Evolutionary conservation across 2,888 invertebrate species (phyloP), one percentile per base, ranked within the genome.

Genomic region (Dryomyza anilis): DNA sequence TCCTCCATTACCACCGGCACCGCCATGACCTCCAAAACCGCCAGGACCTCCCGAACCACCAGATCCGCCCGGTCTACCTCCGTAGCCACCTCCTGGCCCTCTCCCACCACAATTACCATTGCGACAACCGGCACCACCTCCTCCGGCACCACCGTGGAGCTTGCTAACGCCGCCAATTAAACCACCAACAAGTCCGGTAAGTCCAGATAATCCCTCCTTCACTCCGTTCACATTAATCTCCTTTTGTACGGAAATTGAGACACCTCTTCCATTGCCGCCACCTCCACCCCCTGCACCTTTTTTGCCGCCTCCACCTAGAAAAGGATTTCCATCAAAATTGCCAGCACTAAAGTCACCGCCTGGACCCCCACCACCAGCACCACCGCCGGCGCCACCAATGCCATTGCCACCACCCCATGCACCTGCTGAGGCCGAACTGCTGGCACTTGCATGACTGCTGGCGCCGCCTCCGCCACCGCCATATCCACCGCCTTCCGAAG

Each of bases 341-440:
- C 57, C 62, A 3, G 23, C 63, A 36, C 57, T 59, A 19, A 48
- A 53, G 10, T 21, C 50, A 29, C 19, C 46, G 5, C 30, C 57
- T 10, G 48, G 52, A 16, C 14, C 60, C 23, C 30, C 59, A 1
- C 64, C 57, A 21, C 65, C 67, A 10, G 33, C 25, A 12, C 59
- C 63, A 4, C 57, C 62, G 23, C 30, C 60, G 23, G 63, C 69
- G 14, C 36, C 33, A 3, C 39, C 61, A 7, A 50, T 10, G 3
- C 16, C 25, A 21, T 45, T 55, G 45, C 65, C 69, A 12, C 69
- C 65, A 7, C 67, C 68, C 19, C 67, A 72, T 14, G 69, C 27
- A 19, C 69, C 69, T 27, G 69, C 65, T 7, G 71, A 69, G 5
- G 72, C 67, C 63, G 69, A 75, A 62, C 75, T 75, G 12, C 70